Base-by-base conservation (phyloP, 2,888 invertebrate genomes). In the Zaprionus bogoriensis region DNA sequence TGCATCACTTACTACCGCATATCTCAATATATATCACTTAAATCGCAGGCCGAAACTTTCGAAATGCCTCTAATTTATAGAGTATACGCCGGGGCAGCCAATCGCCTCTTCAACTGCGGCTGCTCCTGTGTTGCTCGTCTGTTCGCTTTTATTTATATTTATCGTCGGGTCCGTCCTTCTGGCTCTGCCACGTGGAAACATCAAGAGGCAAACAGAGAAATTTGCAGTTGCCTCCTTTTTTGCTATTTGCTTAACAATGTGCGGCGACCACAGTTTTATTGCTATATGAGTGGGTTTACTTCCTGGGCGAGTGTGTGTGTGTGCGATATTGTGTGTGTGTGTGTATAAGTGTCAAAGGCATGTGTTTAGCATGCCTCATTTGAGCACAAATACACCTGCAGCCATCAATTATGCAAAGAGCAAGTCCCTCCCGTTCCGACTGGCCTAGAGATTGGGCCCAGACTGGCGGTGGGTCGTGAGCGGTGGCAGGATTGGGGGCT, bases 371-470 rank as follows among this genome's bases (percentile, higher is more conserved):
- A 82, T 87, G 82, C 65, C 87, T 81, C 87, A 82, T 82, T 82
- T 82, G 81, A 87, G 81, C 68, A 64, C 76, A 82, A 87, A 82
- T 84, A 78, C 87, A 83, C 87, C 82, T 83, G 87, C 85, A 83
- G 85, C 85, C 82, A 83, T 87, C 87, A 83, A 83, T 83, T 83
- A 83, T 87, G 85, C 77, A 83, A 74, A 84, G 70, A 81, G 85
- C 78, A 58, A 45, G 61, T 51, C 45, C 58, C 51, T 68, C 38
- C 63, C 38, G 50, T 51, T 50, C 38, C 22, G 32, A 55, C 41
- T 36, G 36, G 54, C 48, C 36, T 47, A 23, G 57, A 36, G 41
- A 48, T 50, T 57, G 25, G 20, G 20, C 5, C n/a, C 9, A 5
- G 14, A 14, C 6, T 4, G 0, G 27, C 2, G 27, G 3, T 10